A percentile compares a stretch with the other conserved stretches of the same genome.
phyloP scores from a whole-genome alignment of 2,888 invertebrate genomes.

The Drosophila cognata region DNA sequence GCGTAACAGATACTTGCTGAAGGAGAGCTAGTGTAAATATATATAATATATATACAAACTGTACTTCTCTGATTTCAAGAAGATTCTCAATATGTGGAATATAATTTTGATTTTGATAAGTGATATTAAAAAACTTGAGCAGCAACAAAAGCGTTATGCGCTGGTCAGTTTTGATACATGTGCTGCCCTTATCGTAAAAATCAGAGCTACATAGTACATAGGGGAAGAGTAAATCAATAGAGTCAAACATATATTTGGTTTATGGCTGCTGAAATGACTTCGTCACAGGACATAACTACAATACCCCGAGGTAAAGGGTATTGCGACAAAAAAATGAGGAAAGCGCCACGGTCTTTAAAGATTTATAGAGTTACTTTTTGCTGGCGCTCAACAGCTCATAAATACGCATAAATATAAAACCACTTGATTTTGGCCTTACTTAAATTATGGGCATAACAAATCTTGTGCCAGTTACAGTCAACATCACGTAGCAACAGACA shows the following conservation, averaged over 20 bases:
- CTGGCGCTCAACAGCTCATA: constrained; percentile 48
- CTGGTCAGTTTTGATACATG: neutral
- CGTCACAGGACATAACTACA: constrained; percentile 3
- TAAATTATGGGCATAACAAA: constrained; percentile 75
- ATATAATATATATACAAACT: neutral
- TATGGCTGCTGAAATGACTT: neutral
- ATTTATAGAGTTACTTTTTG: constrained; percentile 64
- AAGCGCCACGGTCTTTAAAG: constrained; percentile 51
- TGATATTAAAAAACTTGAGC: neutral
- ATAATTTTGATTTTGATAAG: too few species aligned
- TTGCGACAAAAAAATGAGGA: neutral
- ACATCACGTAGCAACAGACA: constrained; percentile 70
- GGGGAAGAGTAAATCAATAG: neutral
- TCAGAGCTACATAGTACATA: neutral
- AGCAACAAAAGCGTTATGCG: neutral
- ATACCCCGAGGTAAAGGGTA: neutral
- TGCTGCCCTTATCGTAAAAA: neutral
- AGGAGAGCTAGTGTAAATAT: neutral
- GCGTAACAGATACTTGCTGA: neutral
- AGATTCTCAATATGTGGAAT: fast-evolving
- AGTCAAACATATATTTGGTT: neutral
- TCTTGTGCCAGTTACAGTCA: constrained; percentile 73
- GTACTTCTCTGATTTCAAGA: neutral
- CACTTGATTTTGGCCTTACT: constrained; percentile 66
- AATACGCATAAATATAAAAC: constrained; percentile 71